These are phyloP conservation scores for Synaphobranchus kaupii DNA, from an alignment of 2,797 vertebrate genomes.

Conservation along the genomic window DNA sequence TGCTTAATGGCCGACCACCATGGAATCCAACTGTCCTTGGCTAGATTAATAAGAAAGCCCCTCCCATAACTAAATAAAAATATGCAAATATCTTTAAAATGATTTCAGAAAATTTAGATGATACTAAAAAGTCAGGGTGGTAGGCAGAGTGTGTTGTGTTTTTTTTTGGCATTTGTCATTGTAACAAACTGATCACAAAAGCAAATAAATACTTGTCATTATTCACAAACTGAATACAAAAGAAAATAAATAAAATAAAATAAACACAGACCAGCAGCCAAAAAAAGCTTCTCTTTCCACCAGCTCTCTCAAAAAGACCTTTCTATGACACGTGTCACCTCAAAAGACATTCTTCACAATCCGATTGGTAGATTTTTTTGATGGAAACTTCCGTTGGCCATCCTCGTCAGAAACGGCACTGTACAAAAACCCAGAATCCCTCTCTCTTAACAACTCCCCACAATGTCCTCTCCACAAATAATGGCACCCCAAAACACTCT, in stretches of 20 bases:
- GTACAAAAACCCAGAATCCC: background rate
- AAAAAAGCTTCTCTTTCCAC: no score
- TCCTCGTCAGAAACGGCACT: background rate
- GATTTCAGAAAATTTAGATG: background rate
- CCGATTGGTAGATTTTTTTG: background rate
- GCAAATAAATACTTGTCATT: no score
- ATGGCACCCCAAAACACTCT: conserved; percentile 14
- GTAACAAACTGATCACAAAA: background rate
- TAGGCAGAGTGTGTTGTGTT: background rate
- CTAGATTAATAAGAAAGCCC: background rate
- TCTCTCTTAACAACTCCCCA: background rate
- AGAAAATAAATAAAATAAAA: background rate
- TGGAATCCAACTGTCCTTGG: background rate
- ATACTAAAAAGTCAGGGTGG: background rate
- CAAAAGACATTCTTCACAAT: background rate
- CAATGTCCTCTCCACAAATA: background rate
- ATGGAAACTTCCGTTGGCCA: background rate
- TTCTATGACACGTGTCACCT: background rate
- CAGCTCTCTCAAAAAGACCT: background rate
- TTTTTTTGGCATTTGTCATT: background rate
- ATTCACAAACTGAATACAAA: background rate
- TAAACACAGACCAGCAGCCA: background rate
- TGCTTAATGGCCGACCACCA: background rate
- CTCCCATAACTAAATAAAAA: background rate
- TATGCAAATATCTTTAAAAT: background rate